Base-by-base conservation (phyloP, 1,140 invertebrate species). In the Lucilia cuprina region DNA sequence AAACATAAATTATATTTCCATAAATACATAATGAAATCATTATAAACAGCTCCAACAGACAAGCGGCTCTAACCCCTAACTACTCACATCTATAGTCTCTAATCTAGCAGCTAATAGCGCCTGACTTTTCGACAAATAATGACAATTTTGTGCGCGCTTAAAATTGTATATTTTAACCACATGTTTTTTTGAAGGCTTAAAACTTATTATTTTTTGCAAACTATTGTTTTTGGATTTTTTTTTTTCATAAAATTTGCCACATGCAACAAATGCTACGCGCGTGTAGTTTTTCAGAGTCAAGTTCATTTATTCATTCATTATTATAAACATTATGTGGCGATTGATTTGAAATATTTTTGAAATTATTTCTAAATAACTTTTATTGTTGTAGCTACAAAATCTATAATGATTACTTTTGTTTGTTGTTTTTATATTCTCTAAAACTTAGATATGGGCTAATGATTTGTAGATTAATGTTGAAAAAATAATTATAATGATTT, bases 231-330 rank as follows among this genome's bases (percentile, higher is more conserved):
- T 55, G 17, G 12, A 10, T 55, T 55, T 55, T 7, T 55, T 13
- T 12, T 10, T 70, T 70, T 70, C 2, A 70, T 7, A 70, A 70
- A 70, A 70, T 70, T 70, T 49, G 49, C 77, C n/a, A 50, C 77
- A 80, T 80, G 77, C 77, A 80, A 80, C 77, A 80, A n/a, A 50
- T 50, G 41, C 21, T 80, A 25, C 25, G 34, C 77, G 77, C 77
- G 30, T 80, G 41, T 70, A 25, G 9, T 21, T 25, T 80, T 80
- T 80, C 77, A 80, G 77, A 80, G 77, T 80, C 77, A 80, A 80
- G 77, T 80, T 80, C 77, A 80, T 49, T 77, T 9, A 60, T 60
- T 80, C 77, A 80, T 49, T 78, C 5, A 60, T 60, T 60, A 14
- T 60, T 17, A 60, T 17, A n/a, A 17, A 60, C 55, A 60, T 60